These are phyloP conservation scores for Nomada flava DNA, from an alignment of 2,888 invertebrate species.

Conservation along the genomic window DNA sequence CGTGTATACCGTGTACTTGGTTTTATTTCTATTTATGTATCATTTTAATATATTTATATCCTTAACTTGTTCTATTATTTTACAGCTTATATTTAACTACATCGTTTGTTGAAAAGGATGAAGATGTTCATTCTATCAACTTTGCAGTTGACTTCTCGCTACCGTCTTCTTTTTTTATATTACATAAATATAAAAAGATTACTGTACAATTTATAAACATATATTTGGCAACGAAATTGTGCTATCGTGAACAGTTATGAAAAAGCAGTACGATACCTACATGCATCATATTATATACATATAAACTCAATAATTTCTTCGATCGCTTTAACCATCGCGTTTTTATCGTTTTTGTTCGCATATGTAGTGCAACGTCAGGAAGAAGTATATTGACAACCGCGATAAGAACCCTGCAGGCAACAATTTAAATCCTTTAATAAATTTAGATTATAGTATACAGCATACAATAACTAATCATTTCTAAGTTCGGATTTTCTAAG, in stretches of 20 bases:
- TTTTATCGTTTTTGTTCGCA: too few species aligned
- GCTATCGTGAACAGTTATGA: background rate
- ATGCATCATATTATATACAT: background rate
- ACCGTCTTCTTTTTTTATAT: background rate
- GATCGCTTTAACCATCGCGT: background rate
- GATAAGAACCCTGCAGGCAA: background rate
- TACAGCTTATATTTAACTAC: background rate
- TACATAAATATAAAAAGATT: background rate
- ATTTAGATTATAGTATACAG: background rate
- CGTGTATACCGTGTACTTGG: too few species aligned
- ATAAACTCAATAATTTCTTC: background rate
- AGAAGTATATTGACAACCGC: background rate
- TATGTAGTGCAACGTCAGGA: background rate
- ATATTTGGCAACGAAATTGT: slow-evolving; percentile 18
- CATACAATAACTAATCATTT: background rate
- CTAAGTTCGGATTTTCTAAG: background rate
- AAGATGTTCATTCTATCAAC: background rate
- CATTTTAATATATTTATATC: slow-evolving; percentile 25
- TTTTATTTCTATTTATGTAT: too few species aligned
- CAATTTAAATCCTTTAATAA: slow-evolving; percentile 3
- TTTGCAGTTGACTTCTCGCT: background rate
- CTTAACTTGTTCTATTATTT: background rate
- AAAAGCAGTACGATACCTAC: background rate
- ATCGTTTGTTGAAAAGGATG: background rate
- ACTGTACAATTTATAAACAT: slow-evolving; percentile 6